Evolutionary conservation across 2,113 vertebrate genomes (phyloP), one percentile per base, ranked within the genome.

Genomic region (Serilophus lunatus): DNA sequence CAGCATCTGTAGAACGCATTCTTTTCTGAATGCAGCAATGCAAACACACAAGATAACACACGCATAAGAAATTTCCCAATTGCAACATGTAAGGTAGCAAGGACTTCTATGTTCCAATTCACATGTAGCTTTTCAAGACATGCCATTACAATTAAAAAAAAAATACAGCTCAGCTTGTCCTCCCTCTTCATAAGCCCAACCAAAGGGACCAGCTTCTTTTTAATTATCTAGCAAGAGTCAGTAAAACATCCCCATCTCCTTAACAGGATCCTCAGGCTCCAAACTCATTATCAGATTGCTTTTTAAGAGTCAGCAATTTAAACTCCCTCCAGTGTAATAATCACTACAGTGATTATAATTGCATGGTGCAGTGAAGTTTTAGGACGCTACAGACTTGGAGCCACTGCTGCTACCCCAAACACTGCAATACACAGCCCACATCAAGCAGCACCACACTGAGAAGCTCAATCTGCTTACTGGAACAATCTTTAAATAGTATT

Each of bases 401-500:
- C 59, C 82, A 49, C 33, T 53, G 71, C 20, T 40, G 28, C 28
- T 28, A 31, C 57, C 84, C 38, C 74, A 86, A 79, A 56, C 16
- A 12, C 40, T 4, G 12, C 24, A 13, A 33, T 14, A 38, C 24
- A 16, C 68, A 82, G 54, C 36, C 74, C 50, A 66, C 8, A 19
- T 31, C 56, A n/a, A 50, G 90, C 59, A 64, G 75, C 76, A 86
- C 54, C 87, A 74, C 82, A 11, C 45, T 28, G 59, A n/a, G 71
- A 69, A 49, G 89, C 68, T 93, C 92, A 80, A 81, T 86, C 91
- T 82, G 56, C 92, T 95, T 90, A 88, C 56, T 42, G 78, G 54
- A 90, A 66, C 90, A 92, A 93, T 70, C 85, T 77, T 90, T 93
- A 90, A 95, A 88, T 79, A 93, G 96, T 26, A 88, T 92, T 88